Conservation (phyloP, 2,888 invertebrate species). For the Nemurella pictetii region DNA sequence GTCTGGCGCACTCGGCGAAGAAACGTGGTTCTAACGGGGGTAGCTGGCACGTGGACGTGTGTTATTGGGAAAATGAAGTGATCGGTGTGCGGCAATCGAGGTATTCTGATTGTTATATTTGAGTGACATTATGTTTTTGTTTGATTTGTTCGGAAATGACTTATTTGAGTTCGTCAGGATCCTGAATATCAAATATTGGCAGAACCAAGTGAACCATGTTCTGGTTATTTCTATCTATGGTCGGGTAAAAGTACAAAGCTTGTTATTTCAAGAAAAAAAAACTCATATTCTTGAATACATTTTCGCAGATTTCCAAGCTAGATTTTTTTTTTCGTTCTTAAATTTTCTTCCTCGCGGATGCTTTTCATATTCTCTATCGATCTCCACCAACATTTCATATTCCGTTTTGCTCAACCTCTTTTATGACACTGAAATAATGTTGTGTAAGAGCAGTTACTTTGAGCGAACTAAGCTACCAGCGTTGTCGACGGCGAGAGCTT, state of each 20-base stretch:
- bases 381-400: not conserved
- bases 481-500: not conserved
- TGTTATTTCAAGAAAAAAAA: too few species aligned
- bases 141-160: too few species aligned
- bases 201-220: too few species aligned
- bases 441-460: not conserved
- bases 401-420: not conserved
- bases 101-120: too few species aligned
- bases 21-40: not conserved
- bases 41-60: not conserved
- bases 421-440: not conserved
- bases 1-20: too few species aligned
- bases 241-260: too few species aligned
- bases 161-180: too few species aligned
- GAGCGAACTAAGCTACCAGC: not conserved
- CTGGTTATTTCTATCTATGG: too few species aligned
- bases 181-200: too few species aligned
- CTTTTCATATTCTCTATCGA: not conserved
- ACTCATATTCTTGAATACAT: not conserved
- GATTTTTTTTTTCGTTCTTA: not conserved
- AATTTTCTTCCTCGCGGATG: not conserved
- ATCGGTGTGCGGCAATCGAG: too few species aligned
- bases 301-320: not conserved
- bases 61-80: too few species aligned
- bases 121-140: too few species aligned